Percentiles rank a stretch among this genome's conserved stretches.
These are phyloP conservation scores for Rafetus swinhoei DNA, from an alignment of 2,113 vertebrate genomes.

Conservation along the genomic window DNA sequence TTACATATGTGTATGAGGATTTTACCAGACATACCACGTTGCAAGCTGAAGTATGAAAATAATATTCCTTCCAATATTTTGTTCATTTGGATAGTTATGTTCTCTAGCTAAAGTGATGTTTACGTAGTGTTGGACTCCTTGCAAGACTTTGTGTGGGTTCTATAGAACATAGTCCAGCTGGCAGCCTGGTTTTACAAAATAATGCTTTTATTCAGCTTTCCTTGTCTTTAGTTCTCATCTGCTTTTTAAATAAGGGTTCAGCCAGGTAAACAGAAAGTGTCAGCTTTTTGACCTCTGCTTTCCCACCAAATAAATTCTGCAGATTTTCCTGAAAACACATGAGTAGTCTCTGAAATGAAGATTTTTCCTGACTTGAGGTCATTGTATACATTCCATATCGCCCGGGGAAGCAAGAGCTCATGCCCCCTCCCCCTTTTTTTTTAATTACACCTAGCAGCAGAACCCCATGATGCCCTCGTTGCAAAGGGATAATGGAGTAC, in stretches of 20 bases:
- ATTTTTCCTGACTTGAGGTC: not conserved
- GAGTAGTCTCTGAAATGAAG: not conserved
- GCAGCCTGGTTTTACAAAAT: not conserved
- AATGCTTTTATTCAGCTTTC: not conserved
- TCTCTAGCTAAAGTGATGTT: not conserved
- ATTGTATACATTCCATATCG: not conserved
- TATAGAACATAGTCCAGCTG: not conserved
- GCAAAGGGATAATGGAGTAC: constrained; percentile 1
- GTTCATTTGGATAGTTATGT: not conserved
- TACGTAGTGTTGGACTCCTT: not conserved
- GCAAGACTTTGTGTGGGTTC: not conserved
- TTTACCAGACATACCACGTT: not conserved
- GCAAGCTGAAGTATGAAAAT: not conserved
- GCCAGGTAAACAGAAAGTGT: not conserved
- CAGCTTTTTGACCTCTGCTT: not conserved
- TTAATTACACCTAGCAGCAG: not conserved
- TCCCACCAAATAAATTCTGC: not conserved
- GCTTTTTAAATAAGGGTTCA: not conserved
- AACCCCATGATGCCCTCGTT: not conserved
- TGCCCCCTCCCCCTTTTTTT: not conserved
- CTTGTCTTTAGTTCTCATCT: not conserved
- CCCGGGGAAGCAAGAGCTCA: not conserved
- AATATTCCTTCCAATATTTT: not conserved
- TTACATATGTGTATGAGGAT: not conserved
- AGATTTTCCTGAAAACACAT: not conserved